These are phyloP conservation scores for Pterocles orientalis DNA, from an alignment of 2,113 vertebrate genomes.

Conservation along the genomic window DNA sequence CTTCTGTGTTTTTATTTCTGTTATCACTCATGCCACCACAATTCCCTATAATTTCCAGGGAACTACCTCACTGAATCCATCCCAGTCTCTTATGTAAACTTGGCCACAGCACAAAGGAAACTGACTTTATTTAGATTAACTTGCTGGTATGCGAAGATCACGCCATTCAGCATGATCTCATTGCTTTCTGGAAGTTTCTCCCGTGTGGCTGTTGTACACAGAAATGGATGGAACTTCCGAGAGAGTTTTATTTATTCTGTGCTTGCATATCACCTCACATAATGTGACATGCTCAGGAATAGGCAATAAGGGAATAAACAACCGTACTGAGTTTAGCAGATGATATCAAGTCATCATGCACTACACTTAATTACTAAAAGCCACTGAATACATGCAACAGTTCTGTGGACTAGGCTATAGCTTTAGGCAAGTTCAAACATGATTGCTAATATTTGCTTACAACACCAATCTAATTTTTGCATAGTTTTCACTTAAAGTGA, in stretches of 20 bases:
- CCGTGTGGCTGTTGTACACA: neutral
- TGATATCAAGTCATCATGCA: neutral
- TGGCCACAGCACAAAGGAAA: neutral
- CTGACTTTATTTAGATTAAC: neutral
- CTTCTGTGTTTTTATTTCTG: neutral
- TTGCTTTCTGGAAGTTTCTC: neutral
- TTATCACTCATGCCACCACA: neutral
- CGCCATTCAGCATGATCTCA: neutral
- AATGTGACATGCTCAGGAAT: neutral
- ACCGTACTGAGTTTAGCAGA: neutral
- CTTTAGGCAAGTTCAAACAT: neutral
- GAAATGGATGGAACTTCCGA: neutral
- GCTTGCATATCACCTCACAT: neutral
- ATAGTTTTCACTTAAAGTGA: neutral
- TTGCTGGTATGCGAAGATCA: neutral
- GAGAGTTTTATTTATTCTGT: neutral
- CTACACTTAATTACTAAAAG: neutral
- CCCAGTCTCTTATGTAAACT: neutral
- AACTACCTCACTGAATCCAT: neutral
- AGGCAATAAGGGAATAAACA: neutral
- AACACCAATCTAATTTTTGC: neutral
- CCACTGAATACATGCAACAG: neutral
- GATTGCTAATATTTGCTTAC: neutral
- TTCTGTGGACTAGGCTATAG: neutral
- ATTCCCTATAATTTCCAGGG: neutral